phyloP scores from a whole-genome alignment of 2,113 vertebrate genomes.

The Caracal caracal region DNA sequence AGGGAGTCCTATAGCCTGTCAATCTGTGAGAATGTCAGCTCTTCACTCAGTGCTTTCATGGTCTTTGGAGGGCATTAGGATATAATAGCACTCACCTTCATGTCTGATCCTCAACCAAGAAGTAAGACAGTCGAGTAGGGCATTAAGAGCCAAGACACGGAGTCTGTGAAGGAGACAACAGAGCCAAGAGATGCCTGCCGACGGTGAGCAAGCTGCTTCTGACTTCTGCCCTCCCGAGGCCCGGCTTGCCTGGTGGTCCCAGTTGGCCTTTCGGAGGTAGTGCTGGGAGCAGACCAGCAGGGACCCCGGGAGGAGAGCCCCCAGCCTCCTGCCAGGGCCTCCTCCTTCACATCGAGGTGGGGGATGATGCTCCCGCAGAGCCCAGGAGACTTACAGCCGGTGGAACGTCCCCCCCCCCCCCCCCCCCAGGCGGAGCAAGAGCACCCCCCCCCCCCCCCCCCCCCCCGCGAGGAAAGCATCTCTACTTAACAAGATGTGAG shows the following conservation, averaged over 20 bases:
- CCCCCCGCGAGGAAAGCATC: no score
- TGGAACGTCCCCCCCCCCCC: neutral
- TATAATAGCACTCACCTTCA: neutral
- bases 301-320: neutral
- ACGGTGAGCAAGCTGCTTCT: neutral
- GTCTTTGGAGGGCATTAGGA: neutral
- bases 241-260: neutral
- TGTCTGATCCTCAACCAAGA: neutral
- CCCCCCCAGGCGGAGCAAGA: no score
- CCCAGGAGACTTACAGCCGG: neutral
- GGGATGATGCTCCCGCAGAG: neutral
- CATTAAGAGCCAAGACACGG: no score
- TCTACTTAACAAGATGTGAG: neutral
- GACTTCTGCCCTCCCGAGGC: neutral
- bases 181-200: accelerated
- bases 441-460: no score
- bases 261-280: accelerated
- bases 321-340: neutral
- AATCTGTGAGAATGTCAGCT: neutral
- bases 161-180: neutral
- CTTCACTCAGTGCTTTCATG: no score
- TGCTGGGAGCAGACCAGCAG: no score
- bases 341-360: neutral
- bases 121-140: neutral
- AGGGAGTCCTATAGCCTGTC: neutral